Conservation (phyloP, 2,113 vertebrate species). For the Pao palembangensis region DNA sequence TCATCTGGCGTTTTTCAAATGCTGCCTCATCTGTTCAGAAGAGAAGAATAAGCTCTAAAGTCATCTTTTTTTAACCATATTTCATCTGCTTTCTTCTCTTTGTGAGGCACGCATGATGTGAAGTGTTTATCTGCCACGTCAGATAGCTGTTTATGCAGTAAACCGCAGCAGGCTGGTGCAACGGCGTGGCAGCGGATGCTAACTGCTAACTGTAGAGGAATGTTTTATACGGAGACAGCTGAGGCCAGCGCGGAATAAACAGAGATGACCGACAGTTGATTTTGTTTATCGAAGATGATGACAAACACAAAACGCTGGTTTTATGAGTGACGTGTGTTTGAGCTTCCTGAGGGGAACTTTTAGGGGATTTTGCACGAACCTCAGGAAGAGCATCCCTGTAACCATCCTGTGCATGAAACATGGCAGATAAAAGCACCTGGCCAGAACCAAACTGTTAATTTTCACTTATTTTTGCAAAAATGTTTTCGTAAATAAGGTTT, state of each 20-base stretch:
- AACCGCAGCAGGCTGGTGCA: conserved; percentile 30
- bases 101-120: conserved; percentile 31
- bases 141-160: conserved; percentile 53
- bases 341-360: conserved; percentile 2
- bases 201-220: conserved; percentile 30
- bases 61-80: not conserved
- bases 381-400: conserved; percentile 15
- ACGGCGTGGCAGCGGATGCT: conserved; percentile 19
- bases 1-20: conserved; percentile 17
- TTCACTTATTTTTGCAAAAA: not conserved
- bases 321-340: conserved; percentile 17
- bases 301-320: conserved; percentile 4
- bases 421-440: not conserved
- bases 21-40: conserved; percentile 2
- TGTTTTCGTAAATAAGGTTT: too few relatives aligned
- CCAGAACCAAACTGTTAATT: not conserved
- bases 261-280: conserved; percentile 36
- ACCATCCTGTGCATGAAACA: conserved; percentile 13
- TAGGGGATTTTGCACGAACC: conserved; percentile 21
- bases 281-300: conserved; percentile 52
- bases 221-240: conserved; percentile 12
- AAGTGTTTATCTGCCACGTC: conserved; percentile 51
- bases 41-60: conserved; percentile 18
- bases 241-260: conserved; percentile 39
- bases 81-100: not conserved